phyloP scores from a whole-genome alignment of 1,140 invertebrate genomes.

The Euwallacea similis region DNA sequence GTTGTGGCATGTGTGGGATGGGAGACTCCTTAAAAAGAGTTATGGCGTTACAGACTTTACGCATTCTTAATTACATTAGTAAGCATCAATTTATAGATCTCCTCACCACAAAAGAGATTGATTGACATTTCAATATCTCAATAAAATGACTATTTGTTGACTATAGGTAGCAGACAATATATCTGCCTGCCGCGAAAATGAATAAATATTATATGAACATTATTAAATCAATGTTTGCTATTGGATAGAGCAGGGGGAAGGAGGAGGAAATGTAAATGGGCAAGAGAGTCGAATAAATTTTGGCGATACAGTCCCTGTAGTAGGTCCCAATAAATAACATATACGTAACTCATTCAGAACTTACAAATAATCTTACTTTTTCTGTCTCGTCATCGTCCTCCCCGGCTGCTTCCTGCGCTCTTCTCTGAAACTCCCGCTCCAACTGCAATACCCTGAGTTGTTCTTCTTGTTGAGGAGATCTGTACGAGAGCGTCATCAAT shows the following conservation, averaged over 20 bases:
- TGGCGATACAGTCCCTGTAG: no score
- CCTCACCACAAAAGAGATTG: not conserved
- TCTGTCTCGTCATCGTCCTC: slow-evolving; percentile 74
- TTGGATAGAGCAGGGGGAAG: no score
- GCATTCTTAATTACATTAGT: not conserved
- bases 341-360: not conserved
- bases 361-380: slow-evolving; percentile 43
- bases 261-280: not conserved
- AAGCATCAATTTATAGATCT: not conserved
- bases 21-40: slow-evolving; percentile 44
- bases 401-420: slow-evolving; percentile 76
- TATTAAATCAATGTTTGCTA: no score
- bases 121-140: not conserved
- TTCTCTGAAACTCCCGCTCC: slow-evolving; percentile 85
- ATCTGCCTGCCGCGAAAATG: no score
- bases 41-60: not conserved
- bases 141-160: no score
- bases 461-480: slow-evolving; percentile 81
- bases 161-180: no score
- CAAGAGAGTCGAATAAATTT: not conserved
- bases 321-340: not conserved
- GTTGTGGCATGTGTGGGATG: slow-evolving; percentile 36
- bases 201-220: no score
- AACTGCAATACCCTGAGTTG: slow-evolving; percentile 80
- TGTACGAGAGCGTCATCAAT: slow-evolving; percentile 66